Evolutionary conservation across 1,140 invertebrate genomes (phyloP), one percentile per base, ranked within the genome.

Genomic region (Pararge aegeria): DNA sequence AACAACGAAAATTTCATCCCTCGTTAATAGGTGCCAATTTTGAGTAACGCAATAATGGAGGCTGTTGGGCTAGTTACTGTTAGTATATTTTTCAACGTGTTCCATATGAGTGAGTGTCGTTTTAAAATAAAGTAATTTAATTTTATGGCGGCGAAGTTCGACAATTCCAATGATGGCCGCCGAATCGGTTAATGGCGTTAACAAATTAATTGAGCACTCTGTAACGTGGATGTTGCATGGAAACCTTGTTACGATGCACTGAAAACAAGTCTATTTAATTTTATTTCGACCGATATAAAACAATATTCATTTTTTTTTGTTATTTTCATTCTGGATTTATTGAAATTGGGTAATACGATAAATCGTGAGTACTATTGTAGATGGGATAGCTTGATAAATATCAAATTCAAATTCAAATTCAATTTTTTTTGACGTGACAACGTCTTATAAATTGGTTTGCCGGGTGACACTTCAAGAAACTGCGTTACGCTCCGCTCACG

Each of bases 101-200:
- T 59, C 54, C 48, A 64, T 64, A 64, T 64, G 54, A 58, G 50
- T 44, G 53, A 57, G 53, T 61, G 49, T 37, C 60, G 60, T 38
- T 63, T 63, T 56, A 61, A 70, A 62, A 57, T 57, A 61, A 66
- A 63, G 61, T 70, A 70, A 70, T 70, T 67, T 44, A 64, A 67
- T 66, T 70, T 66, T 62, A 62, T 54, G 60, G 19, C 49, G 38
- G 52, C 50, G 55, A 57, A 64, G 53, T 61, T 55, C 60, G 52
- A 64, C 59, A 59, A 62, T 66, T 66, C 40, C 48, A 40, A 59
- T 60, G 56, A 60, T 64, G 61, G 46, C 52, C 51, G 53, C 59
- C 53, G 55, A 62, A 69, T 64, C 61, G 62, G 46, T 68, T 65
- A 69, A 66, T 66, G 46, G 59, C 40, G 52, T 66, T 62, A 69